Evolutionary conservation across 2,888 invertebrate species (phyloP).

Genomic region (Unio pictorum): DNA sequence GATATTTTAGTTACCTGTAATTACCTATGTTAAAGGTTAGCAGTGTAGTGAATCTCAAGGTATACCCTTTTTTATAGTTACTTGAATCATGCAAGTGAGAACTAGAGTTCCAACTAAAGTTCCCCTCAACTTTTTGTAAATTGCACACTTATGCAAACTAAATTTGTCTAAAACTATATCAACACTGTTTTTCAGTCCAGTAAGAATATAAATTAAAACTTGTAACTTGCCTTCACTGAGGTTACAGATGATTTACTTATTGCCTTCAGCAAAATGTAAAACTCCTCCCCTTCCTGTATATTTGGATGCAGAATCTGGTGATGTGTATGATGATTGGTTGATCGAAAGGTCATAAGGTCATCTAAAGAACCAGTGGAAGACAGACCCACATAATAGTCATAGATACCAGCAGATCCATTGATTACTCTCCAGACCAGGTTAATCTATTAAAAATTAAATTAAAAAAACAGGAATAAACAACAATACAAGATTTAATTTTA

Average conservation of each 20-base stretch:
- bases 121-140: no score
- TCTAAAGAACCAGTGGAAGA: slow-evolving; percentile 26
- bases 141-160: no score
- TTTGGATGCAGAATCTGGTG: slow-evolving; percentile 34
- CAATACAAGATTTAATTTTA: no score
- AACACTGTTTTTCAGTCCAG: no score
- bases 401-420: slow-evolving; percentile 33
- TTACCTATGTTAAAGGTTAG: no score
- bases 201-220: background rate
- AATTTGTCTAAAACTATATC: no score
- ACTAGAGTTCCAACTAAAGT: no score
- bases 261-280: slow-evolving; percentile 47
- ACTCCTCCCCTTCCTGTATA: slow-evolving; percentile 41
- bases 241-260: slow-evolving; percentile 38
- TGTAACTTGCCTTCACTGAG: slow-evolving; percentile 21
- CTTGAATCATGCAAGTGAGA: no score
- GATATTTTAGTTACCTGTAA: no score
- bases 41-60: no score
- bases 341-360: slow-evolving; percentile 37
- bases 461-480: no score
- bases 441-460: slow-evolving; percentile 15
- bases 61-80: no score
- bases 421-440: slow-evolving; percentile 45
- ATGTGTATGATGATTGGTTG: slow-evolving; percentile 40
- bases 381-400: slow-evolving; percentile 46